A percentile compares a stretch with the other conserved stretches of the same genome.
phyloP scores from a whole-genome alignment of 2,113 vertebrate genomes.

The Saguinus imperator region DNA sequence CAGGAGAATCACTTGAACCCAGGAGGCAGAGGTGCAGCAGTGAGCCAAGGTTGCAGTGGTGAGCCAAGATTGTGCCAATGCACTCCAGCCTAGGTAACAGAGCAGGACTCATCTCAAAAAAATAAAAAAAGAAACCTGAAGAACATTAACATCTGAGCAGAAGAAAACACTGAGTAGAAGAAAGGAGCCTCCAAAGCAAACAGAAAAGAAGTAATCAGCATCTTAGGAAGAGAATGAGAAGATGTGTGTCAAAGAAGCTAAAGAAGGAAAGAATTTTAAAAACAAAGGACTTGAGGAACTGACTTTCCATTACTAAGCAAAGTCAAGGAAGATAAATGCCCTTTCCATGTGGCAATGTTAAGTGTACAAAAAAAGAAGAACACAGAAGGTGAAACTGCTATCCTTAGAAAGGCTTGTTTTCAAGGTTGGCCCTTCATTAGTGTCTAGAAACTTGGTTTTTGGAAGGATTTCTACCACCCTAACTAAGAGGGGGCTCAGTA shows the following conservation, averaged over 20 bases:
- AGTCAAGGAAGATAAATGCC: neutral
- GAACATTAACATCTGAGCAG: neutral
- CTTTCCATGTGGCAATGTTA: neutral
- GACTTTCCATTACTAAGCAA: conserved; percentile 1
- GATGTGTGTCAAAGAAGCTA: neutral
- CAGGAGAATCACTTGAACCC: no score
- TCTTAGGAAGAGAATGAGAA: neutral
- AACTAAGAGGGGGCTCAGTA: neutral
- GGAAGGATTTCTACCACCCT: neutral
- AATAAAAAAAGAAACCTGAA: neutral
- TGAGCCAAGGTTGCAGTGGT: no score
- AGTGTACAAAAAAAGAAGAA: neutral
- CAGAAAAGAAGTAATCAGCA: conserved; percentile 13
- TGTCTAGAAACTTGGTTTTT: neutral
- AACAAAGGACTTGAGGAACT: neutral
- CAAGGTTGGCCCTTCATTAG: neutral
- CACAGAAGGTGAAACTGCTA: neutral
- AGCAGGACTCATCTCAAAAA: no score
- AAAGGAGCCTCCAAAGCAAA: conserved; percentile 11
- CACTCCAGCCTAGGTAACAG: no score
- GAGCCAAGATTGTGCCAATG: no score
- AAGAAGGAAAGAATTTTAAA: conserved; percentile 24
- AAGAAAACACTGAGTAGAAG: neutral
- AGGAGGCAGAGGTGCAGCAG: no score
- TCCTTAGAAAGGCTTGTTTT: neutral